Conservation (phyloP, 2,113 vertebrate genomes). For the Sciurus niger region DNA sequence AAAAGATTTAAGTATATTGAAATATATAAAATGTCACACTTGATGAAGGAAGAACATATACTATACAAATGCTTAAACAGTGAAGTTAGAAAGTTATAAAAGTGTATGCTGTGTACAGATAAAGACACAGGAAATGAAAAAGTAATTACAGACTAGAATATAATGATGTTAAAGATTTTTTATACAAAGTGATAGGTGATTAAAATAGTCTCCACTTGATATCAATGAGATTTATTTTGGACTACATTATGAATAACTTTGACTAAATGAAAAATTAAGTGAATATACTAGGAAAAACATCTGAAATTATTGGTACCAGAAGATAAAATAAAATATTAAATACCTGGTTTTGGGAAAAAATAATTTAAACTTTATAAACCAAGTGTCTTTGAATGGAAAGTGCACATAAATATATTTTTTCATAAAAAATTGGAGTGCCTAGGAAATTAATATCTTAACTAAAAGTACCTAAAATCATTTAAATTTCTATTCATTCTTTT, state of each 20-base stretch:
- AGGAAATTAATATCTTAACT: background rate
- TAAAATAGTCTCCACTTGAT: constrained; percentile 8
- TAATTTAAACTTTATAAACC: background rate
- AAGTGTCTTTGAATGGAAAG: background rate
- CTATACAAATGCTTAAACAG: constrained; percentile 9
- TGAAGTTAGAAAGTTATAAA: constrained; percentile 19
- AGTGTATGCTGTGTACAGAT: background rate
- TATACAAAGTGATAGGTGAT: background rate
- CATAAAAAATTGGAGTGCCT: background rate
- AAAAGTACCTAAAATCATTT: background rate
- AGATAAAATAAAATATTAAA: constrained; percentile 42
- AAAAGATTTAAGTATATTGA: background rate
- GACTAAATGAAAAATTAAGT: constrained; percentile 32
- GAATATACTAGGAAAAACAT: background rate
- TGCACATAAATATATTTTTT: background rate
- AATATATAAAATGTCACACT: background rate
- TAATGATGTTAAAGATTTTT: background rate
- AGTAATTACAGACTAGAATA: background rate
- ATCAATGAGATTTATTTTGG: background rate
- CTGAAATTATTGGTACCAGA: background rate
- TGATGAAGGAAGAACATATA: background rate
- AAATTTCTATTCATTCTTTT: constrained; percentile 14
- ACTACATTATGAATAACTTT: background rate
- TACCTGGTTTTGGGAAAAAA: background rate
- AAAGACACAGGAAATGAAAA: background rate